Percentiles rank a stretch among this genome's conserved stretches.
These are phyloP conservation scores for Hippocampus mohnikei DNA, from an alignment of 2,113 vertebrate genomes.

Conservation along the genomic window DNA sequence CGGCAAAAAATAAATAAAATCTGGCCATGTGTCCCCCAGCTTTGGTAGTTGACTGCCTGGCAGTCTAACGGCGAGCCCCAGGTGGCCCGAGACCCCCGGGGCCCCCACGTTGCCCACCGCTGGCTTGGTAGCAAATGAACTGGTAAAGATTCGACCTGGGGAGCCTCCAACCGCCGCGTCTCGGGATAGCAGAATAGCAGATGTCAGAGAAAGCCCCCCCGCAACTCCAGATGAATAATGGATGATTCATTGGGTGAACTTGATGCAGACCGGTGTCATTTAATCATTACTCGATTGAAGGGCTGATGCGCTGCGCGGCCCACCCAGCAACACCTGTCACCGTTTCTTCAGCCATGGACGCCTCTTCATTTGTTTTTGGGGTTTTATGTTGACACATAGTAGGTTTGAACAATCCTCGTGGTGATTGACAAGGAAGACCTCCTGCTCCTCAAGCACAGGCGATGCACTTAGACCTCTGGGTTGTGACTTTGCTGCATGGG, in stretches of 20 bases:
- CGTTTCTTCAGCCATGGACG: neutral
- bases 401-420: neutral
- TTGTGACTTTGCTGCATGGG: neutral
- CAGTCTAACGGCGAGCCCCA: neutral
- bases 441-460: neutral
- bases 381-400: neutral
- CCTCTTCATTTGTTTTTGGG: neutral
- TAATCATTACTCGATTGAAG: neutral
- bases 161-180: constrained; percentile 8
- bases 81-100: neutral
- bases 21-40: neutral
- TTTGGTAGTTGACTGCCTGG: neutral
- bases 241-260: constrained; percentile 6
- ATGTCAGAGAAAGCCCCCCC: constrained; percentile 9
- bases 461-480: neutral
- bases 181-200: constrained; percentile 9
- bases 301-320: neutral
- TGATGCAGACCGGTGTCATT: neutral
- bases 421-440: neutral
- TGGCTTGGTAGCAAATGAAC: constrained; percentile 23
- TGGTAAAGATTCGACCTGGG: constrained; percentile 40
- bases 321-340: neutral
- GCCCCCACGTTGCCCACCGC: neutral
- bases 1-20: neutral
- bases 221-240: constrained; percentile 10